These are phyloP conservation scores for Struthidea cinerea DNA, from an alignment of 2,113 vertebrate species.

Conservation along the genomic window DNA sequence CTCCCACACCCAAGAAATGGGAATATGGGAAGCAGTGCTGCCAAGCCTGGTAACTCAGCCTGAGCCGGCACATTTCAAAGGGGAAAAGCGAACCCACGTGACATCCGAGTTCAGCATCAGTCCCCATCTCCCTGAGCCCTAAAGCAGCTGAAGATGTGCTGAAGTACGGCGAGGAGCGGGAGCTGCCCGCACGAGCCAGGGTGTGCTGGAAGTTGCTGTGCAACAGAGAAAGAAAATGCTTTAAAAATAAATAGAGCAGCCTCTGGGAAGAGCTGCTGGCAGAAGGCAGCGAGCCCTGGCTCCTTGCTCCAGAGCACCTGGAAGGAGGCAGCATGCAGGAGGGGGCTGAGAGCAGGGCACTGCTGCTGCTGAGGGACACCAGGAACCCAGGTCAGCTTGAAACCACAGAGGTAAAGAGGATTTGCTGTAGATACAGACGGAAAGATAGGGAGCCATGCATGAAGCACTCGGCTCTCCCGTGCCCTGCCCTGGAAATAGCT, in stretches of 20 bases:
- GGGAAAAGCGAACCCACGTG: background rate
- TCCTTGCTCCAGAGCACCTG: fast-evolving
- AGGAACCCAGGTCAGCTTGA: background rate
- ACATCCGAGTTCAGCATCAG: background rate
- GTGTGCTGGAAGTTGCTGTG: background rate
- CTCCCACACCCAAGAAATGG: background rate
- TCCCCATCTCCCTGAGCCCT: background rate
- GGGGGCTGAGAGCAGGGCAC: background rate
- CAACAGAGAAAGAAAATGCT: background rate
- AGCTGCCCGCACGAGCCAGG: background rate
- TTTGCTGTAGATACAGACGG: background rate
- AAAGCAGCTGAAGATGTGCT: background rate
- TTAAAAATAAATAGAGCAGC: background rate
- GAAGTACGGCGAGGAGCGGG: background rate
- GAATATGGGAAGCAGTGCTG: background rate
- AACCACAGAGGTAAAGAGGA: background rate
- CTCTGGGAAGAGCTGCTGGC: background rate
- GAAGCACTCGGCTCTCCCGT: background rate
- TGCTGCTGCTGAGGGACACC: background rate
- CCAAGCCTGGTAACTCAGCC: background rate
- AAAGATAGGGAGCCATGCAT: fast-evolving
- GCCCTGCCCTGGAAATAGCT: background rate
- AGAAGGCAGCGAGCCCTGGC: background rate
- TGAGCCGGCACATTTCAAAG: background rate
- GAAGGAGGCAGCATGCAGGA: background rate